Base-by-base conservation (phyloP, 35 echinoderm and acorn worm genomes). In the Apostichopus parvimensis region DNA sequence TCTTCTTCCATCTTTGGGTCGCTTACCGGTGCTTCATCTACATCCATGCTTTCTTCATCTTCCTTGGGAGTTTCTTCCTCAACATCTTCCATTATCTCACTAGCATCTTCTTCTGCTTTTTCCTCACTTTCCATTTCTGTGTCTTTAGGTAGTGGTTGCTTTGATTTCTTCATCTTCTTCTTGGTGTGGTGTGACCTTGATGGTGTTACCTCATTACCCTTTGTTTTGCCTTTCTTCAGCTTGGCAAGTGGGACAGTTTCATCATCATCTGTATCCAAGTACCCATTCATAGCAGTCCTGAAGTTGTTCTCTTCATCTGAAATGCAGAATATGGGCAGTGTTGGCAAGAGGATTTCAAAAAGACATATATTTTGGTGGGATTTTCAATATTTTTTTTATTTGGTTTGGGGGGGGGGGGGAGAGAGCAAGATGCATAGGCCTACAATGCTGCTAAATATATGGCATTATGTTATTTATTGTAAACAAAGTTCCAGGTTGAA, bases 231-330 rank as follows among this genome's bases (percentile, higher is more conserved):
- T 59, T 91, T 91, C 89, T 91, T 91, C 72, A 91, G 18, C 23
- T 91, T 57, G 9, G 89, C 18, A 28, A 91, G 61, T 6, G 89
- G 89, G 8, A 91, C 56, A n/a, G 61, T 72, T 6, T 91, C 89
- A 54, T 91, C 89, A 78, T 91, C 89, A 56, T 91, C 89, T 56
- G 86, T 72, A 17, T 88, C 86, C 17, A 88, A n/a, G n/a, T n/a
- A 26, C 1, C 62, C 86, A 73, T 88, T 88, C 86, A 88, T 45
- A 72, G 86, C 86, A 20, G 61, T 72, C 52, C 86, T 28, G 57
- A 66, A 88, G 45, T 91, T n/a, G 77, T 91, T 80, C 56, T 18
- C 53, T 25, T 91, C 89, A 79, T 80, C 73, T 91, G 89, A 62
- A 91, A 91, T 79, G 4, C 57, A 20, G 2, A 45, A 45, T 45